Evolutionary conservation across 2,113 vertebrate genomes (phyloP).

Genomic region (Cyprinodon variegatus): DNA sequence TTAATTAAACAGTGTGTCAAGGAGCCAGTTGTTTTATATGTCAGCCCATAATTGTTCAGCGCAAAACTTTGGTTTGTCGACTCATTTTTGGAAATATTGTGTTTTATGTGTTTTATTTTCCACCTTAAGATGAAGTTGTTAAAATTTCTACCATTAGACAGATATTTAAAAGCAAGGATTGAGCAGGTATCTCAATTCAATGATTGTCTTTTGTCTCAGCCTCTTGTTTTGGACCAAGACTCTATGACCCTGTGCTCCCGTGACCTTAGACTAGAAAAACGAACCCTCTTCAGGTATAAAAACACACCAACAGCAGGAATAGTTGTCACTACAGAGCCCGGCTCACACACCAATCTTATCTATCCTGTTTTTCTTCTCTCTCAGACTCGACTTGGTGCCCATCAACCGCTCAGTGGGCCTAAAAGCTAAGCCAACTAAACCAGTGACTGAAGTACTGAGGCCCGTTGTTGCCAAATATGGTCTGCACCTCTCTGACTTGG

Average conservation of each 20-base stretch:
- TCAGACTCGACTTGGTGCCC: conserved; percentile 94
- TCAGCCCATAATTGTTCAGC: too few relatives aligned
- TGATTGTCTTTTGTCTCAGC: conserved; percentile 75
- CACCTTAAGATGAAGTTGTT: neutral
- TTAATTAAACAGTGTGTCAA: neutral
- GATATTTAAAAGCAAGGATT: neutral
- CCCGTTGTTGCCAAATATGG: conserved; percentile 97
- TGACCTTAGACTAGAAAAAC: conserved; percentile 92
- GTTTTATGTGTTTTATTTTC: neutral
- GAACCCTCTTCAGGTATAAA: conserved; percentile 92
- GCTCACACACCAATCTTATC: neutral
- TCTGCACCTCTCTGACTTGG: conserved; percentile 90
- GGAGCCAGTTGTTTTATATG: too few relatives aligned
- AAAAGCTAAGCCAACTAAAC: conserved; percentile 98
- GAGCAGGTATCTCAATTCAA: neutral
- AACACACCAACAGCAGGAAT: neutral
- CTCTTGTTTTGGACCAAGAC: conserved; percentile 95
- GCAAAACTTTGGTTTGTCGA: too few relatives aligned
- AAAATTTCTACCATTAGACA: neutral
- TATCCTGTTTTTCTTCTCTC: neutral
- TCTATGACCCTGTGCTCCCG: conserved; percentile 93
- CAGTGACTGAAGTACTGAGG: conserved; percentile 94
- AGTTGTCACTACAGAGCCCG: neutral
- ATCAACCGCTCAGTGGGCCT: conserved; percentile 97
- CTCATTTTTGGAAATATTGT: neutral